These are phyloP conservation scores for Puntigrus tetrazona DNA, from an alignment of 2,113 vertebrate genomes.

Conservation along the genomic window DNA sequence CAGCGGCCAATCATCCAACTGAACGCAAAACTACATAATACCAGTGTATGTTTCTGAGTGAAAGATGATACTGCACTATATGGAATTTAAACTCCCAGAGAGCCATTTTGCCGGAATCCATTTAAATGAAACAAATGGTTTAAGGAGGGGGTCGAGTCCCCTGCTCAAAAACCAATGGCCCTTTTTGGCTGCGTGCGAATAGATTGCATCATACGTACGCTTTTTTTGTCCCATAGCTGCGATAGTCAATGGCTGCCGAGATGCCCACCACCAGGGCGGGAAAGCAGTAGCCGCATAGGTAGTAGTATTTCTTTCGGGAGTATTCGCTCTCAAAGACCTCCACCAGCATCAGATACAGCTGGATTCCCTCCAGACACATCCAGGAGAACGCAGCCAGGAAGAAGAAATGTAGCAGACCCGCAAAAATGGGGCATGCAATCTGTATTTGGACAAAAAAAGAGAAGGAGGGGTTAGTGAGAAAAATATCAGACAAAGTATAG, in stretches of 20 bases:
- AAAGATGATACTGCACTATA: neutral
- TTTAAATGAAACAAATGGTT: slow-evolving; percentile 33
- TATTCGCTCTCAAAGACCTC: slow-evolving; percentile 92
- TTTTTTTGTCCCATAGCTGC: slow-evolving; percentile 93
- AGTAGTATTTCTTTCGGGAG: slow-evolving; percentile 92
- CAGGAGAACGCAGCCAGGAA: slow-evolving; percentile 93
- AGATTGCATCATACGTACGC: slow-evolving; percentile 79
- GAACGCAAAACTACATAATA: slow-evolving; percentile 20
- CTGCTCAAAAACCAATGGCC: neutral
- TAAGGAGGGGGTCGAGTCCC: slow-evolving; percentile 4
- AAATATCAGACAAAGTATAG: slow-evolving; percentile 23
- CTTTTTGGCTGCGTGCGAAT: slow-evolving; percentile 24
- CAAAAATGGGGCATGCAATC: slow-evolving; percentile 91
- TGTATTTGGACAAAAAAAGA: slow-evolving; percentile 55
- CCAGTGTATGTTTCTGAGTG: slow-evolving; percentile 39
- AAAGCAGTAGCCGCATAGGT: slow-evolving; percentile 91
- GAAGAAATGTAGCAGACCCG: slow-evolving; percentile 91
- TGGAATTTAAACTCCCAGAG: slow-evolving; percentile 41
- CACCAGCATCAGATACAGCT: slow-evolving; percentile 91
- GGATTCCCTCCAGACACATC: slow-evolving; percentile 92
- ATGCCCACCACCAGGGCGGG: slow-evolving; percentile 90
- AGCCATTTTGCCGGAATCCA: neutral
- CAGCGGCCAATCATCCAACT: neutral
- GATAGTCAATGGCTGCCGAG: slow-evolving; percentile 90
- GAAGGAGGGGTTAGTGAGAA: neutral